These are phyloP conservation scores for Ostrea denselamellosa DNA, from an alignment of 1,140 invertebrate species.

Conservation along the genomic window DNA sequence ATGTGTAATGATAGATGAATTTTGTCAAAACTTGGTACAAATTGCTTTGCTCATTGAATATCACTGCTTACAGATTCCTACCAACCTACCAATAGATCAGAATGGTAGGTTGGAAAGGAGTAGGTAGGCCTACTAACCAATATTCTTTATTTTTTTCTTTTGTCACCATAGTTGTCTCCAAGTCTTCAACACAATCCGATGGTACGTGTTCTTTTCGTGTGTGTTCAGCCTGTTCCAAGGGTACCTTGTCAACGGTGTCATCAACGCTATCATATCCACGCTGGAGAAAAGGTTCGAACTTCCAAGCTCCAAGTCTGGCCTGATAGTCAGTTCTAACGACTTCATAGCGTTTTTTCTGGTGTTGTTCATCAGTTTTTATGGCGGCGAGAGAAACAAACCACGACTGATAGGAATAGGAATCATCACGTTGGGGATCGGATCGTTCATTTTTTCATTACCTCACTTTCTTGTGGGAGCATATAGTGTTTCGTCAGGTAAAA, in stretches of 20 bases:
- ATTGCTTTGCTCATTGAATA: no score
- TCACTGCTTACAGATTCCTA: no score
- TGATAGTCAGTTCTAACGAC: conserved; percentile 89
- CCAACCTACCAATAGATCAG: no score
- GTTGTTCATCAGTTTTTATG: conserved; percentile 90
- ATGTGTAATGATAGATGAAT: no score
- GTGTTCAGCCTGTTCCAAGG: conserved; percentile 79
- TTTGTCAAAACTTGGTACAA: no score
- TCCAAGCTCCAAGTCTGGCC: conserved; percentile 85
- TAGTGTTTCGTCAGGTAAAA: conserved; percentile 53
- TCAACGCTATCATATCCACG: conserved; percentile 91
- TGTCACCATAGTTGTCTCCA: conserved; percentile 57
- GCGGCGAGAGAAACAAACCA: conserved; percentile 87
- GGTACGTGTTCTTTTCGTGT: conserved; percentile 65
- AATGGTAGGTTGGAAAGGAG: no score
- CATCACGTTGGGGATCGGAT: conserved; percentile 87
- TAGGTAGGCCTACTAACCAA: no score
- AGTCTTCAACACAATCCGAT: conserved; percentile 61
- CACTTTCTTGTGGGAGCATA: conserved; percentile 85
- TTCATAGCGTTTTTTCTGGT: conserved; percentile 88
- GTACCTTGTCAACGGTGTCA: conserved; percentile 91
- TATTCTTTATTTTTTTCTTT: not conserved
- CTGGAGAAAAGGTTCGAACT: conserved; percentile 90
- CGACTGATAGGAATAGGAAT: conserved; percentile 85
- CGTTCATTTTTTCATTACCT: conserved; percentile 93